Evolutionary conservation across 2,888 invertebrate species (phyloP), one percentile per base, ranked within the genome.

Genomic region (Eretmocerus hayati): DNA sequence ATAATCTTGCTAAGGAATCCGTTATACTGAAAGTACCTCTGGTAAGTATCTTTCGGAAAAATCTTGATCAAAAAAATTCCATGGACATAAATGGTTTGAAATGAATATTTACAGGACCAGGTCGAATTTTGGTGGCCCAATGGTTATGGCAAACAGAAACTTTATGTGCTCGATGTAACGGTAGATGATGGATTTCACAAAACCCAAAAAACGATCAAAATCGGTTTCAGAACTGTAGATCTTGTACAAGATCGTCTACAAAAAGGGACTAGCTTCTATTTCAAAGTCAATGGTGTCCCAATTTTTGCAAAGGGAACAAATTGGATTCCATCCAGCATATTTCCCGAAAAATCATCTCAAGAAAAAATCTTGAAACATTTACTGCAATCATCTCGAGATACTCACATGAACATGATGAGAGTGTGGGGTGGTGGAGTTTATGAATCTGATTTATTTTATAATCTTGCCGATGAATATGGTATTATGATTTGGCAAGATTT

Each of bases 381-480:
- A 2, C 67, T 95, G 31, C 64, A 71, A 44, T 82, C 88, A 0
- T 85, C 85, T 1, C 81, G 79, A 56, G 81, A 84, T 8, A 83
- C 85, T 0, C 81, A 95, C 65, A 92, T 94, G 88, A 89, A 90
- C 62, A 90, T 91, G 84, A 72, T 97, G 13, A 77, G 97, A n/a
- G 89, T 97, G 2, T 99, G 97, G 97, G 97, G 97, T 21, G 97
- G 97, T n/a, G 97, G 95, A 0, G 75, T 91, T 0, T 99, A 96
- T 63, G 96, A 96, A 66, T 83, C 85, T 0, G 89, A 95, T 58
- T 78, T 80, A 48, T 95, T 97, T 71, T 99, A 97, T 68, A 76
- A 84, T 54, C 68, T 84, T 30, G 90, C 93, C 46, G 95, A 97
- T 66, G 79, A 86, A 63, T 74, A 87, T 42, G 97, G 97, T 1